phyloP scores from a whole-genome alignment of 2,797 vertebrate genomes.

The Semotilus atromaculatus region DNA sequence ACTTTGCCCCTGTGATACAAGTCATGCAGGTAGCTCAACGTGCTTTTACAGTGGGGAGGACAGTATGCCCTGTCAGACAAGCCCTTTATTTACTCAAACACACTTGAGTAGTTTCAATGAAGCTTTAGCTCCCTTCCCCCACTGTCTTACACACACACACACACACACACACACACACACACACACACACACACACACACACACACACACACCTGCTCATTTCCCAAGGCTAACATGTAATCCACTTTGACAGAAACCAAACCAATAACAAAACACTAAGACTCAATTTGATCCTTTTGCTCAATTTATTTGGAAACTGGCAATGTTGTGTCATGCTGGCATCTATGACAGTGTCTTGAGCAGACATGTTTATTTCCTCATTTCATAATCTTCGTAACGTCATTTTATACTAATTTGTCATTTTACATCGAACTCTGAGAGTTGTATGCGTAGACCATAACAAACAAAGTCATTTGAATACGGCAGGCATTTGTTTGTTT shows the following conservation, averaged over 20 bases:
- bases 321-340: background rate
- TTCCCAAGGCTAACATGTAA: constrained; percentile 28
- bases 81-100: constrained; percentile 43
- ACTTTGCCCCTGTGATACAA: constrained; percentile 31
- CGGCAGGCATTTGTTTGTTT: constrained; percentile 44
- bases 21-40: constrained; percentile 22
- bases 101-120: constrained; percentile 65
- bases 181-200: background rate
- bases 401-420: background rate
- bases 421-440: background rate
- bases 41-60: constrained; percentile 11
- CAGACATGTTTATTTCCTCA: constrained; percentile 8
- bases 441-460: background rate
- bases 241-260: background rate
- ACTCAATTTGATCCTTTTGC: background rate
- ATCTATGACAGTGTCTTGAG: background rate
- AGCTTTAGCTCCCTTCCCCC: constrained; percentile 44
- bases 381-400: background rate
- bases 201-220: constrained; percentile 58
- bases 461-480: constrained; percentile 35
- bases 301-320: background rate
- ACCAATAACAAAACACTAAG: background rate
- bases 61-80: constrained; percentile 9
- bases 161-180: constrained; percentile 70
- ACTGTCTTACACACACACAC: background rate